phyloP scores from a whole-genome alignment of 2,113 vertebrate species.

The Peucedramus taeniatus region DNA sequence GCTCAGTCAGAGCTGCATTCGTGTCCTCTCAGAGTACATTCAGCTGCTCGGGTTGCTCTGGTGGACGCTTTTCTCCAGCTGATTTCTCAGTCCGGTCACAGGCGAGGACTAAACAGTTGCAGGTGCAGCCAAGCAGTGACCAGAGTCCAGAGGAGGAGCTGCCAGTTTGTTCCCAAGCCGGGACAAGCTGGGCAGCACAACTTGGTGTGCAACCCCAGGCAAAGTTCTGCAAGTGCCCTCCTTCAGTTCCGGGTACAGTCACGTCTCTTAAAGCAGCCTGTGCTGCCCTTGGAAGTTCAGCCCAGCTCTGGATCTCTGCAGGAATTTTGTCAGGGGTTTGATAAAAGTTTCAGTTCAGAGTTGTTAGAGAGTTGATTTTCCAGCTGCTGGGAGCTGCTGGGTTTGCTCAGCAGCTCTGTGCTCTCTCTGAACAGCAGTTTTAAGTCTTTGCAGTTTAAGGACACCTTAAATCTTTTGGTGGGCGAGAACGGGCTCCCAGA shows the following conservation, averaged over 20 bases:
- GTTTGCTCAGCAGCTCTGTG: not conserved
- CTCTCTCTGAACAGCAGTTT: not conserved
- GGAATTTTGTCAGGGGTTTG: accelerated
- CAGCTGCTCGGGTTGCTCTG: not conserved
- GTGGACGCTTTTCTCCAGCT: not conserved
- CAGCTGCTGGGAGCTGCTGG: not conserved
- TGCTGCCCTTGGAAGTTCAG: not conserved
- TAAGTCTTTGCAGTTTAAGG: not conserved
- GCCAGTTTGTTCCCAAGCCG: not conserved
- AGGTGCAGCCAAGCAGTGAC: not conserved
- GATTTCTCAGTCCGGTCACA: not conserved
- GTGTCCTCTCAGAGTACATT: accelerated
- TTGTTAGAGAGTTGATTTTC: not conserved
- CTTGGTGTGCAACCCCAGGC: accelerated
- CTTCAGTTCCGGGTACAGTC: not conserved
- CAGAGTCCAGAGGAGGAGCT: not conserved
- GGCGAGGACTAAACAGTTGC: not conserved
- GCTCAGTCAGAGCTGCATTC: not conserved
- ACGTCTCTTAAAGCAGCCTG: not conserved
- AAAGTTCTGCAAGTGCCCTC: accelerated
- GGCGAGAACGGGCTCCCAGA: accelerated
- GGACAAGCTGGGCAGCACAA: not conserved
- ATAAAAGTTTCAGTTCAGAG: accelerated
- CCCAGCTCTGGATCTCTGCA: not conserved
- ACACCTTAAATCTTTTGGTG: not conserved